A percentile compares a stretch with the other conserved stretches of the same genome.
Conservation (phyloP, 1,140 invertebrate genomes). For the Leptinotarsa defecta region DNA sequence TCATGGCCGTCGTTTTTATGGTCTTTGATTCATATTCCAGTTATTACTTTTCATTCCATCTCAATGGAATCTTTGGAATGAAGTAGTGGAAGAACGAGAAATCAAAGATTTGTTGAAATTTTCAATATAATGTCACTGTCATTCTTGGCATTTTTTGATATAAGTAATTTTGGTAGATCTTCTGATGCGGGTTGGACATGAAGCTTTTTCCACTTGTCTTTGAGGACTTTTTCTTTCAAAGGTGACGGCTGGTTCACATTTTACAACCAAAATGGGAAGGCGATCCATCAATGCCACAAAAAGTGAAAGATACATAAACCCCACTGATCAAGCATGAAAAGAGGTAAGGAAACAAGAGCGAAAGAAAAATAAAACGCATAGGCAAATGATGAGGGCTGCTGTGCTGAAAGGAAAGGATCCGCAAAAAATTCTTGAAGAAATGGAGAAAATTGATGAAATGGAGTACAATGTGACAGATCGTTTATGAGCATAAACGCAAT, state of each 20-base stretch:
- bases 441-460: conserved; percentile 98
- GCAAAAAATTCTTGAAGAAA: conserved; percentile 88
- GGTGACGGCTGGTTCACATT: too few species aligned
- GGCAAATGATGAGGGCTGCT: conserved; percentile 91
- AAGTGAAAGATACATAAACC: conserved; percentile 99
- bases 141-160: too few species aligned
- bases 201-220: too few species aligned
- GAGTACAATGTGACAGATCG: conserved; percentile 67
- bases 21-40: too few species aligned
- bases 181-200: too few species aligned
- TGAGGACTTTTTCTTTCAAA: too few species aligned
- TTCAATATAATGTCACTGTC: too few species aligned
- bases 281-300: conserved; percentile 98
- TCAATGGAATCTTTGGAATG: too few species aligned
- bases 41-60: too few species aligned
- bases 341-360: conserved; percentile 96
- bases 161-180: too few species aligned
- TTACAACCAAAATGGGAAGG: conserved; percentile 88
- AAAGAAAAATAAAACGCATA: conserved; percentile 98
- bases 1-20: too few species aligned
- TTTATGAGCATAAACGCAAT: conserved; percentile 88
- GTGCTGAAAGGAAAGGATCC: conserved; percentile 99
- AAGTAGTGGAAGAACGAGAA: not conserved
- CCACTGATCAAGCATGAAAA: conserved; percentile 96
- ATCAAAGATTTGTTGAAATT: too few species aligned